A percentile compares a stretch with the other conserved stretches of the same genome.
Conservation (phyloP, 2,797 vertebrate genomes). For the Parauchenoglanis punctatus region DNA sequence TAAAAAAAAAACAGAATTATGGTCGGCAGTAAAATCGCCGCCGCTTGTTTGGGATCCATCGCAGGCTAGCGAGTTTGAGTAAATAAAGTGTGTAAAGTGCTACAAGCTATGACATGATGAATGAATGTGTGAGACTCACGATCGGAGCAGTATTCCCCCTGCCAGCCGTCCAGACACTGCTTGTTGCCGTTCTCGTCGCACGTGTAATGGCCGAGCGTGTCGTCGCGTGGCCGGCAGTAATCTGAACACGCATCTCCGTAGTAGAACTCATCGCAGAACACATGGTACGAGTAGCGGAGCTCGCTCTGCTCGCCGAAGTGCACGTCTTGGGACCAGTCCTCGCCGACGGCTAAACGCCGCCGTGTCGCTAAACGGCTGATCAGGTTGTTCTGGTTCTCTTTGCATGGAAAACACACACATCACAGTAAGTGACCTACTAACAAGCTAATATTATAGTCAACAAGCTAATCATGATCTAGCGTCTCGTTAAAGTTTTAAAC, state of each 20-base stretch:
- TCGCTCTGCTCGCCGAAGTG: slow-evolving; percentile 85
- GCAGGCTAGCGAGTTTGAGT: background rate
- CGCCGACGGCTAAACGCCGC: slow-evolving; percentile 80
- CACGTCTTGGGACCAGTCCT: slow-evolving; percentile 87
- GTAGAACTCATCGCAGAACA: slow-evolving; percentile 85
- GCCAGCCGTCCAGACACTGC: slow-evolving; percentile 82
- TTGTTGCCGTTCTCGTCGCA: slow-evolving; percentile 80
- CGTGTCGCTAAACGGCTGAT: slow-evolving; percentile 84
- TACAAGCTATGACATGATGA: too few species aligned
- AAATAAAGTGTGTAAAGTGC: background rate
- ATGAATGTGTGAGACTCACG: slow-evolving; percentile 67
- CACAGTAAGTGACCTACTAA: background rate
- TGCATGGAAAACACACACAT: background rate
- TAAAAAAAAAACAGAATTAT: background rate
- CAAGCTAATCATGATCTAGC: background rate
- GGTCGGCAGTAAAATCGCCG: background rate
- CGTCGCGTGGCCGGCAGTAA: slow-evolving; percentile 83
- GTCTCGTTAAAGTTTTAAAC: background rate
- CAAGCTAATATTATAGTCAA: background rate
- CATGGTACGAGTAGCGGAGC: slow-evolving; percentile 88
- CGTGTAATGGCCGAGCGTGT: slow-evolving; percentile 84
- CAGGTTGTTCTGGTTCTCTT: slow-evolving; percentile 85
- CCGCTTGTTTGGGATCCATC: background rate
- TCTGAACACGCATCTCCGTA: slow-evolving; percentile 84
- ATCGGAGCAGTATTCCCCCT: slow-evolving; percentile 82